Conservation (phyloP, 2,113 vertebrate genomes). For the Crotalus tigris region DNA sequence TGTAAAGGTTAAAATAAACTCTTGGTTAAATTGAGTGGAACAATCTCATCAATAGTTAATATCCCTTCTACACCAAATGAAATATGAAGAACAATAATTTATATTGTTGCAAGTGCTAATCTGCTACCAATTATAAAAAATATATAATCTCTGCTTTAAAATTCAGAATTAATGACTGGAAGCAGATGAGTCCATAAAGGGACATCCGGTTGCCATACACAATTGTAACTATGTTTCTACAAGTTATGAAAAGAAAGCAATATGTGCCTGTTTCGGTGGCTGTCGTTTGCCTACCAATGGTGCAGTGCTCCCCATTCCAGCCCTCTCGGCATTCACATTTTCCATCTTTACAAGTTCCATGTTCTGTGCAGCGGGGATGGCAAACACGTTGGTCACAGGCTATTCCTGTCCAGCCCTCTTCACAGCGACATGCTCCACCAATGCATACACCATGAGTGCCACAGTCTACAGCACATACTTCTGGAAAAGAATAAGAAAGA, state of each 20-base stretch:
- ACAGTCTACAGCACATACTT: conserved; percentile 98
- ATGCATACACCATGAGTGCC: conserved; percentile 97
- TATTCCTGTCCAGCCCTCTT: conserved; percentile 96
- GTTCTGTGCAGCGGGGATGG: conserved; percentile 95
- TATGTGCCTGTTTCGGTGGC: conserved; percentile 85
- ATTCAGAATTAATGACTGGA: conserved; percentile 35
- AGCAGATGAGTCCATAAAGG: conserved; percentile 71
- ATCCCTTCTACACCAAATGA: rapidly evolving
- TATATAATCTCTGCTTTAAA: conserved; percentile 1
- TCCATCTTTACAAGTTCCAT: conserved; percentile 99
- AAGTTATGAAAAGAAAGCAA: conserved; percentile 84
- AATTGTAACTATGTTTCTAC: conserved; percentile 78
- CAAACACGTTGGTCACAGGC: conserved; percentile 97
- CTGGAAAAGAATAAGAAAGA: conserved; percentile 65
- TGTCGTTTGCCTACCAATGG: conserved; percentile 93
- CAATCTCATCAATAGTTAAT: not conserved
- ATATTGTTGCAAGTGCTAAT: not conserved
- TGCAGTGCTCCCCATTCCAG: conserved; percentile 99
- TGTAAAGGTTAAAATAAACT: conserved; percentile 35
- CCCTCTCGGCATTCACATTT: conserved; percentile 99
- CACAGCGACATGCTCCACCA: conserved; percentile 92
- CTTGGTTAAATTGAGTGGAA: conserved; percentile 40
- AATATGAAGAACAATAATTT: not conserved
- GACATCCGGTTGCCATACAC: conserved; percentile 72
- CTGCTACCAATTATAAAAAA: not conserved